A percentile compares a stretch with the other conserved stretches of the same genome.
Evolutionary conservation across 2,113 vertebrate species (phyloP).

Genomic region (Stegostoma tigrinum): DNA sequence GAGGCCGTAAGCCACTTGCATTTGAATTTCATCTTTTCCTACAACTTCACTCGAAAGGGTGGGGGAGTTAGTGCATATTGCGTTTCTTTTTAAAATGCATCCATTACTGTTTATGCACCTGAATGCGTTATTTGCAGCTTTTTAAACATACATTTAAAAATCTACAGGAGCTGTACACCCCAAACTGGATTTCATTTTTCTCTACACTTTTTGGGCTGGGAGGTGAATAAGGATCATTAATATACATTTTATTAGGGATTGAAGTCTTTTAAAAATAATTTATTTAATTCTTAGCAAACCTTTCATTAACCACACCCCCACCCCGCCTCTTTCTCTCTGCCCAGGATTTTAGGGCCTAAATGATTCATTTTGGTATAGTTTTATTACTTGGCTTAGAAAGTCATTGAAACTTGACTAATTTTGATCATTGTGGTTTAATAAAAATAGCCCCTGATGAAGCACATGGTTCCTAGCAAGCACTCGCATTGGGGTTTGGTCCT

Average conservation of each 20-base stretch:
- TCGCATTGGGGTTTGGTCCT: background rate
- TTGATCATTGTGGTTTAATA: background rate
- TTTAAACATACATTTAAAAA: background rate
- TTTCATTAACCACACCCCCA: background rate
- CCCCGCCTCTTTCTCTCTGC: background rate
- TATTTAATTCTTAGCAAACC: slow-evolving; percentile 24
- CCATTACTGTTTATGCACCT: background rate
- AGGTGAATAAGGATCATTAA: background rate
- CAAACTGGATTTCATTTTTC: background rate
- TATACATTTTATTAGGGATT: background rate
- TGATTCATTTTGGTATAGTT: slow-evolving; percentile 7
- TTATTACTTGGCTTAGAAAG: slow-evolving; percentile 12
- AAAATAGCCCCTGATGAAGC: background rate
- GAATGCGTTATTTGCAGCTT: background rate
- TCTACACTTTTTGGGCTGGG: background rate
- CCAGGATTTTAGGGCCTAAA: background rate
- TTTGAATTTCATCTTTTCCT: background rate
- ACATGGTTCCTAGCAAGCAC: background rate
- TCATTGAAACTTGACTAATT: slow-evolving; percentile 23
- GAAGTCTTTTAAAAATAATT: background rate
- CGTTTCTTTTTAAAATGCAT: too few relatives aligned
- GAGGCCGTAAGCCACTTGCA: background rate
- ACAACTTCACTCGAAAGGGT: background rate
- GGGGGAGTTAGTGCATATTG: background rate
- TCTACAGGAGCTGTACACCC: background rate